Conservation (phyloP, 2,797 vertebrate species). For the Pipistrellus kuhlii region DNA sequence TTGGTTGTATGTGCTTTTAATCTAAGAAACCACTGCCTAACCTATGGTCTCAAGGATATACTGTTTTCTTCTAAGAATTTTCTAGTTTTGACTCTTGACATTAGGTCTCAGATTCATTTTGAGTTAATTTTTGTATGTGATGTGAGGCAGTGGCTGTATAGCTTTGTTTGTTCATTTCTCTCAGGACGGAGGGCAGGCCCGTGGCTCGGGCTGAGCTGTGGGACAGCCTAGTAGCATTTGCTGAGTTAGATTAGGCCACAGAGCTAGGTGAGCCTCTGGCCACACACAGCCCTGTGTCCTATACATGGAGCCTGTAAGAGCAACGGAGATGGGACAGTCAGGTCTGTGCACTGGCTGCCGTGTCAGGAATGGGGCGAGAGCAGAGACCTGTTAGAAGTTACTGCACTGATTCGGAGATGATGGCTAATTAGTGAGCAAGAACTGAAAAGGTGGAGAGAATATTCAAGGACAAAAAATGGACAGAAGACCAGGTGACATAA, state of each 20-base stretch:
- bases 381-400: neutral
- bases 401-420: neutral
- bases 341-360: neutral
- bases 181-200: neutral
- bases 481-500: neutral
- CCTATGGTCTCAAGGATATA: neutral
- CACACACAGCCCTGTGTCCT: neutral
- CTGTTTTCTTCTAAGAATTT: constrained; percentile 18
- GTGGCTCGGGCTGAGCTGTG: neutral
- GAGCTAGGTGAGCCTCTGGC: neutral
- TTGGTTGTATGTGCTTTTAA: constrained; percentile 40
- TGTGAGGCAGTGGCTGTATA: neutral
- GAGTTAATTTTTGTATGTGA: neutral
- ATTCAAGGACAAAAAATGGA: neutral
- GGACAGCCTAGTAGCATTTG: neutral
- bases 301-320: neutral
- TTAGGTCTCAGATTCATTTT: neutral
- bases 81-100: constrained; percentile 1
- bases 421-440: neutral
- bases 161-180: constrained; percentile 15
- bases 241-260: neutral
- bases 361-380: neutral
- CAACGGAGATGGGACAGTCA: neutral
- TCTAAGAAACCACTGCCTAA: constrained; percentile 8
- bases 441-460: neutral